phyloP scores from a whole-genome alignment of 2,888 invertebrate genomes.

The Leucophora obtusa region DNA sequence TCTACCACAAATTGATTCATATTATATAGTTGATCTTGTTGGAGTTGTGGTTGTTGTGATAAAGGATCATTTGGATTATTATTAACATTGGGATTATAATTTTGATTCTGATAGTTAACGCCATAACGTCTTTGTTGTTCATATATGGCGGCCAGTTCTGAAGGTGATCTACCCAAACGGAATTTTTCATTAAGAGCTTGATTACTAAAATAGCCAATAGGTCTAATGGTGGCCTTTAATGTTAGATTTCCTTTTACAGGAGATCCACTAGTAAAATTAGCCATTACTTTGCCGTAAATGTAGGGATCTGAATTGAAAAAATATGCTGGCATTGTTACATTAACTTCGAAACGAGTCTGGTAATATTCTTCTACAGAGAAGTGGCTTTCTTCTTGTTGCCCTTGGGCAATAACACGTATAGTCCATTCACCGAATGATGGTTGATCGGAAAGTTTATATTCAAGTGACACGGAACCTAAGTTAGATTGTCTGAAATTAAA shows the following conservation, averaged over 20 bases:
- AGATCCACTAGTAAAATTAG: slow-evolving; percentile 96
- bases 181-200: slow-evolving; percentile 80
- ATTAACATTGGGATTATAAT: slow-evolving; percentile 65
- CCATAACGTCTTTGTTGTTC: slow-evolving; percentile 71
- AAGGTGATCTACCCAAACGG: slow-evolving; percentile 77
- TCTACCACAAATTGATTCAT: slow-evolving; percentile 82
- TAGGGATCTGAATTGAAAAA: slow-evolving; percentile 92
- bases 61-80: slow-evolving; percentile 44
- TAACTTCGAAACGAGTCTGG: slow-evolving; percentile 94
- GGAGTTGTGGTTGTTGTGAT: slow-evolving; percentile 62
- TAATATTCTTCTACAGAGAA: slow-evolving; percentile 97
- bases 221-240: slow-evolving; percentile 87
- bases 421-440: slow-evolving; percentile 96
- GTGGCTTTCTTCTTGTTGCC: slow-evolving; percentile 90
- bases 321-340: slow-evolving; percentile 96
- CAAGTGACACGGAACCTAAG: slow-evolving; percentile 94
- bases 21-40: slow-evolving; percentile 74
- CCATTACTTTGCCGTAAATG: slow-evolving; percentile 92
- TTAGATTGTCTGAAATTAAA: slow-evolving; percentile 84
- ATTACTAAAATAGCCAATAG: slow-evolving; percentile 83
- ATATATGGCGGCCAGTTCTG: slow-evolving; percentile 69
- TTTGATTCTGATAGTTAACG: slow-evolving; percentile 56
- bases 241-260: slow-evolving; percentile 94
- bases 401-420: slow-evolving; percentile 91
- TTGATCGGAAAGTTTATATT: slow-evolving; percentile 93